Conservation (phyloP, 2,113 vertebrate genomes). For the Charadrius vociferus region DNA sequence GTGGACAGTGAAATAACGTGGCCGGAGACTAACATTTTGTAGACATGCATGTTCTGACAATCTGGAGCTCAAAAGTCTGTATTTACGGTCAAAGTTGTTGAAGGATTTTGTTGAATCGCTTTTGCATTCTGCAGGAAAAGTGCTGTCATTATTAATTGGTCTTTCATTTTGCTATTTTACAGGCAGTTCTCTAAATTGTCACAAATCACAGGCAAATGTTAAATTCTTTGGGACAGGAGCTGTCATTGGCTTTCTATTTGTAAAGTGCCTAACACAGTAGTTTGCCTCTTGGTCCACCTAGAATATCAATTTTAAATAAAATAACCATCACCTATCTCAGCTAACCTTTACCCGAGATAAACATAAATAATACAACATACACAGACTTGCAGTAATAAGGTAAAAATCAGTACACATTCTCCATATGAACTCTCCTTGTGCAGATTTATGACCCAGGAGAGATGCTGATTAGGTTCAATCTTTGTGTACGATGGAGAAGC, state of each 20-base stretch:
- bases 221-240: conserved; percentile 44
- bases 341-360: not conserved
- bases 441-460: not conserved
- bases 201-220: conserved; percentile 45
- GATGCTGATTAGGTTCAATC: not conserved
- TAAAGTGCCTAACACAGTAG: not conserved
- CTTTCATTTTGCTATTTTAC: conserved; percentile 51
- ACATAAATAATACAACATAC: conserved; percentile 24
- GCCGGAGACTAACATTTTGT: not conserved
- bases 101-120: not conserved
- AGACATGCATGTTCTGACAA: not conserved
- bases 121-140: conserved; percentile 26
- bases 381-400: not conserved
- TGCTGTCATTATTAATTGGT: conserved; percentile 49
- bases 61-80: not conserved
- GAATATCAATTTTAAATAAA: conserved; percentile 27
- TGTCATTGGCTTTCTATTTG: conserved; percentile 45
- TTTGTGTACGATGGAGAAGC: not conserved
- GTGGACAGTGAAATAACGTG: not conserved
- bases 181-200: conserved; percentile 53
- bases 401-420: not conserved
- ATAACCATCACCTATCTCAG: not conserved
- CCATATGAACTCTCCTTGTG: not conserved
- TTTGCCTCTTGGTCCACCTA: conserved; percentile 5
- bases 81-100: not conserved